Conservation (phyloP, 2,888 invertebrate genomes). For the Stegophylla sp. region DNA sequence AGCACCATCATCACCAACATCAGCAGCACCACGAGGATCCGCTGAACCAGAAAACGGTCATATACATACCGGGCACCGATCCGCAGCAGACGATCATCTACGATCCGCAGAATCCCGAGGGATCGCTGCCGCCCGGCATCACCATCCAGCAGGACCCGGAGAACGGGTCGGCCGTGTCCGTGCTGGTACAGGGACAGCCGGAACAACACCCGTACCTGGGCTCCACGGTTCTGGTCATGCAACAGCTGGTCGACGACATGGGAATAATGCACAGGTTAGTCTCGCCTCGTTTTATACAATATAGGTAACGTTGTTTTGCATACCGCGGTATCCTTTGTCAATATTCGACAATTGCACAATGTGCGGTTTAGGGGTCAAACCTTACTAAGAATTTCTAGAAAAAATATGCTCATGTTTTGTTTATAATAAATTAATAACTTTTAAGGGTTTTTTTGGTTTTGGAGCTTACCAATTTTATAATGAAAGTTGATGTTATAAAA, state of each 20-base stretch:
- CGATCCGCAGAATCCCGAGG: slow-evolving; percentile 60
- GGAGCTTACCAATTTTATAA: no score
- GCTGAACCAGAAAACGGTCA: slow-evolving; percentile 61
- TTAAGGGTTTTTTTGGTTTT: no score
- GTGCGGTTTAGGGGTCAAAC: no score
- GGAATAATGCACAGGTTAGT: slow-evolving; percentile 67
- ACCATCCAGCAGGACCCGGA: slow-evolving; percentile 60
- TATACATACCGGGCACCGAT: slow-evolving; percentile 62
- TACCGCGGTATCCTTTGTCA: no score
- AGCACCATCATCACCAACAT: slow-evolving; percentile 1
- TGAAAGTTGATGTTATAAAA: no score
- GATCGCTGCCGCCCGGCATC: slow-evolving; percentile 56
- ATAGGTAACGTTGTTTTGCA: no score
- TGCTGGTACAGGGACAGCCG: slow-evolving; percentile 68
- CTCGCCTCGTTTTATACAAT: no score
- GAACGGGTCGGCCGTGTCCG: slow-evolving; percentile 68
- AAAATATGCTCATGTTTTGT: no score
- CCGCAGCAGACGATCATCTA: slow-evolving; percentile 60
- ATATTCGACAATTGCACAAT: no score
- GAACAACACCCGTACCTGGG: slow-evolving; percentile 62
- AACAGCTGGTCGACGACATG: slow-evolving; percentile 77
- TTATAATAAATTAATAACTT: no score
- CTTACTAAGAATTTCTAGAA: no score
- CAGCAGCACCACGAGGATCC: slow-evolving; percentile 48
- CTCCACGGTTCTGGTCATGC: slow-evolving; percentile 76